Conservation (phyloP, 2,113 vertebrate genomes). For the Enhydra lutris region DNA sequence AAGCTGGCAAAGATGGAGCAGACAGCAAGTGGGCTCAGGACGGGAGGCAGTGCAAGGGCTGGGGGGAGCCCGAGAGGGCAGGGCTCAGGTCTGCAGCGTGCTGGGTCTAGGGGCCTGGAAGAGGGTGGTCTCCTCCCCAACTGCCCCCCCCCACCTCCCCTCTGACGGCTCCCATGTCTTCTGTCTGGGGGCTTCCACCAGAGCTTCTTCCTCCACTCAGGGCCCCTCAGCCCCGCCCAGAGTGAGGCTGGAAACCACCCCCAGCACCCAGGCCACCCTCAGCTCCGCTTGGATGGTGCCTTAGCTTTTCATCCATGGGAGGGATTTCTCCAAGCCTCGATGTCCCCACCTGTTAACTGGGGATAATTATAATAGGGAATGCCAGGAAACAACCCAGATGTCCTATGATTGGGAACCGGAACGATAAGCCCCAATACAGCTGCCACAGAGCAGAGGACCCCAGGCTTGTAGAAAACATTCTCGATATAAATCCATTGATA, state of each 20-base stretch:
- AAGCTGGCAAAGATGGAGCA: slow-evolving; percentile 73
- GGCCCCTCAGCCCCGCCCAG: not conserved
- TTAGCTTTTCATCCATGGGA: not conserved
- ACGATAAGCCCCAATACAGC: not conserved
- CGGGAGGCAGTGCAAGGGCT: not conserved
- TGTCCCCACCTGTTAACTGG: not conserved
- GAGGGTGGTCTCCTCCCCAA: not conserved
- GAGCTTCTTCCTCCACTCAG: not conserved
- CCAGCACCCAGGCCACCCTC: not conserved
- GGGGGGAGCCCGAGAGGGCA: not conserved
- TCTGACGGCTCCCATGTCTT: not conserved
- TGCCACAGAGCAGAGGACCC: not conserved
- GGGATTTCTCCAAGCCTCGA: not conserved
- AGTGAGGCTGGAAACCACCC: not conserved
- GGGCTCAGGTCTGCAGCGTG: accelerated
- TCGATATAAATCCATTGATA: not conserved
- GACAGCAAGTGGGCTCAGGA: slow-evolving; percentile 16
- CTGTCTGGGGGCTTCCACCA: not conserved
- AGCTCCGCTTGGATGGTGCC: not conserved
- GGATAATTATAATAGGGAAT: not conserved
- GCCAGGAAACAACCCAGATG: not conserved
- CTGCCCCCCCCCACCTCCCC: not conserved
- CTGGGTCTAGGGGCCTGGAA: not conserved
- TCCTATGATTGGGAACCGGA: not conserved
- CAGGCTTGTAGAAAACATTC: not conserved